Conservation (phyloP, 2,797 vertebrate genomes). For the Cyclopterus lumpus region DNA sequence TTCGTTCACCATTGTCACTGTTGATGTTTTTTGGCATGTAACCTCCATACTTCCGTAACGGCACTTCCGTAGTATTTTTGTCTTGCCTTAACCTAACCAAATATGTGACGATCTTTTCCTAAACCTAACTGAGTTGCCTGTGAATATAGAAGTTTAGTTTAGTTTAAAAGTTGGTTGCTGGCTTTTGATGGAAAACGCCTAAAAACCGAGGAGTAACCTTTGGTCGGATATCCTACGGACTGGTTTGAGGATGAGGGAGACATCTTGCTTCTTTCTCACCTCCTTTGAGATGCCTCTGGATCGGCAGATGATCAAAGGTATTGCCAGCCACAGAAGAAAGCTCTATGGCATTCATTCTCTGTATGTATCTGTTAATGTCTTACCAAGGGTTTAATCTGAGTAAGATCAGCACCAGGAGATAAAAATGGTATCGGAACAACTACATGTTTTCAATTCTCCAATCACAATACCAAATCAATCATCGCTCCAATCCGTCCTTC, state of each 20-base stretch:
- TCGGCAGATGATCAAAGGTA: too few species aligned
- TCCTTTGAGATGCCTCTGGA: neutral
- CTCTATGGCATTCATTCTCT: neutral
- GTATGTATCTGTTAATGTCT: neutral
- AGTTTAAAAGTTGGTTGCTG: neutral
- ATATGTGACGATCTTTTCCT: too few species aligned
- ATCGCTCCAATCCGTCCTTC: constrained; percentile 13
- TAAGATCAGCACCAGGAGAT: neutral
- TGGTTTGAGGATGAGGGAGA: neutral
- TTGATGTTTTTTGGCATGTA: too few species aligned
- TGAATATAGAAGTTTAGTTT: neutral
- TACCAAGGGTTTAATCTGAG: neutral
- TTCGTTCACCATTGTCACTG: neutral
- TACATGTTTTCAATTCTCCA: neutral
- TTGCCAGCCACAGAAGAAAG: neutral
- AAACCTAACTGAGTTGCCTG: neutral
- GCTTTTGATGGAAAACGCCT: neutral
- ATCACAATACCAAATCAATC: constrained; percentile 28
- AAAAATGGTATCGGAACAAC: neutral
- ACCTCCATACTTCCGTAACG: neutral
- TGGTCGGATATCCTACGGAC: too few species aligned
- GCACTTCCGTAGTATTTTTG: neutral
- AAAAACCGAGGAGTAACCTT: too few species aligned
- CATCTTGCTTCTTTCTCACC: neutral
- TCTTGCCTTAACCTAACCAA: too few species aligned